Percentiles rank a stretch among this genome's conserved stretches.
Evolutionary conservation across 1,140 invertebrate genomes (phyloP).

Genomic region (Hestina assimilis): DNA sequence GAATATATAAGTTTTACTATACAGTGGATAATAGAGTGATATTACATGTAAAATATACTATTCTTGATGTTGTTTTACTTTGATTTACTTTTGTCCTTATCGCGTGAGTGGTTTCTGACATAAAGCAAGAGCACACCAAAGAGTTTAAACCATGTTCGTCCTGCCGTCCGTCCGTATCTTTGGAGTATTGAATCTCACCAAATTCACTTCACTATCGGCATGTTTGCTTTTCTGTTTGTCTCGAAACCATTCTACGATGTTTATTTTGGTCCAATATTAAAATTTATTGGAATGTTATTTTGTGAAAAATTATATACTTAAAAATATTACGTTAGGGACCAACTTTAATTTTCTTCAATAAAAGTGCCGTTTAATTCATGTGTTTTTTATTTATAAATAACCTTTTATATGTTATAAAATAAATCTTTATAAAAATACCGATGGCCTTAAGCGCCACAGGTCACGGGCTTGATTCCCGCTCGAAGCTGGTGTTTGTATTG

Average conservation of each 20-base stretch:
- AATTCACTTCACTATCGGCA: neutral
- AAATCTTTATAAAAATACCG: neutral
- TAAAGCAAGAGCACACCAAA: conserved; percentile 11
- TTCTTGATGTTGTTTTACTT: conserved; percentile 29
- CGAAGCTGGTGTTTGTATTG: too few species aligned
- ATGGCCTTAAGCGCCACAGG: too few species aligned
- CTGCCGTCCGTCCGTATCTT: too few species aligned
- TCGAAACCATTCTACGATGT: neutral
- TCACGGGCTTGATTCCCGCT: too few species aligned
- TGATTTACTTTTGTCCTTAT: neutral
- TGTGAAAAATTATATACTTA: conserved; percentile 4
- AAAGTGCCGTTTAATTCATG: conserved; percentile 38
- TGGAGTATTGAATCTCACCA: neutral
- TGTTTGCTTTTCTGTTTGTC: neutral
- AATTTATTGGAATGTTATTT: conserved; percentile 14
- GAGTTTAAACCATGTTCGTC: neutral
- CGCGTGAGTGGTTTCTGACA: conserved; percentile 1
- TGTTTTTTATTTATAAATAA: conserved; percentile 22
- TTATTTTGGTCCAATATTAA: conserved; percentile 10
- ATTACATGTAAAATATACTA: conserved; percentile 56
- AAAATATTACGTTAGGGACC: conserved; percentile 28
- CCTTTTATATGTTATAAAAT: neutral
- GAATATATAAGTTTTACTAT: conserved; percentile 40
- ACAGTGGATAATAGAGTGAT: conserved; percentile 50
- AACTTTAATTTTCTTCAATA: conserved; percentile 38